A percentile compares a stretch with the other conserved stretches of the same genome.
Evolutionary conservation across 2,113 vertebrate genomes (phyloP).

Genomic region (Sturnus vulgaris): DNA sequence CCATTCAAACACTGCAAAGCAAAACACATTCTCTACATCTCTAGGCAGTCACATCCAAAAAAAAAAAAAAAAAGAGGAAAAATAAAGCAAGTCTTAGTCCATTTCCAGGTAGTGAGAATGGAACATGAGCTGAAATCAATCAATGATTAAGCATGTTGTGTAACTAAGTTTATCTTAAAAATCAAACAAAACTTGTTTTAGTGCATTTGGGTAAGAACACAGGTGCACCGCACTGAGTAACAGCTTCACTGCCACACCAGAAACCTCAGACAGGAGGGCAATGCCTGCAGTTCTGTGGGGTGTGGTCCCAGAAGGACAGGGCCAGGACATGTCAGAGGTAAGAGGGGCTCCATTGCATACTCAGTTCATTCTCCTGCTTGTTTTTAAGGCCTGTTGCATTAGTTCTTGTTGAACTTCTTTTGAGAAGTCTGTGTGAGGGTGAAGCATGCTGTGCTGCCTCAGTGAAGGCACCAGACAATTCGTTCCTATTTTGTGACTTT

Average conservation of each 20-base stretch:
- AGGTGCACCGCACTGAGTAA: rapidly evolving
- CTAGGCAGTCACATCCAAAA: background rate
- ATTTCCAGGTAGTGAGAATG: background rate
- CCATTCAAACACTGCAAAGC: background rate
- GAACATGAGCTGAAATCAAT: background rate
- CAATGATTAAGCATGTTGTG: background rate
- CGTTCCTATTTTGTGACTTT: background rate
- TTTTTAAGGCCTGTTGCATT: background rate
- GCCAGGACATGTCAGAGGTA: background rate
- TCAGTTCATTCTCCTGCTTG: background rate
- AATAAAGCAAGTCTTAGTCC: background rate
- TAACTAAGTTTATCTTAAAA: background rate
- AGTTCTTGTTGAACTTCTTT: background rate
- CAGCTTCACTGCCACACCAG: background rate
- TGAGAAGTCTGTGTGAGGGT: background rate
- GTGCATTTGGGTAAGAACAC: background rate
- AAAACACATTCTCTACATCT: background rate
- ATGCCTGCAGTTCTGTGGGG: background rate
- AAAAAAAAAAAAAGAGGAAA: background rate
- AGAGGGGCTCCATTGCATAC: background rate
- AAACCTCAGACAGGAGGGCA: background rate
- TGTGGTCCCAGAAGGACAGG: background rate
- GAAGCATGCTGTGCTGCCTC: background rate
- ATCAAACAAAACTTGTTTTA: background rate
- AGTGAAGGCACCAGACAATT: background rate